Evolutionary conservation across 2,797 vertebrate species (phyloP).

Genomic region (Enoplosus armatus): DNA sequence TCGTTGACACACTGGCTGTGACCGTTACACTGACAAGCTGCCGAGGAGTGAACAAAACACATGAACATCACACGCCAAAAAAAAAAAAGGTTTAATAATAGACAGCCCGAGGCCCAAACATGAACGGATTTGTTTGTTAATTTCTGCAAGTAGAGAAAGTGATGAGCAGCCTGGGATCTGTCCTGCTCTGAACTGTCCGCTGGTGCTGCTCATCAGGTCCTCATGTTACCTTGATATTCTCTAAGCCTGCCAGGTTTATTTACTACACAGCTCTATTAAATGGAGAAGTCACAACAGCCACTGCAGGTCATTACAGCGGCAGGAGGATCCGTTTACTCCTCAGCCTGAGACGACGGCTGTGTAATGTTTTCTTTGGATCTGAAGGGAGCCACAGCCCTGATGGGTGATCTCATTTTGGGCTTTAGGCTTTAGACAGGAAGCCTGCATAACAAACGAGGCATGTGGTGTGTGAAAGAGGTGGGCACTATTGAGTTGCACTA

Average conservation of each 20-base stretch:
- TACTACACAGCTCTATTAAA: not conserved
- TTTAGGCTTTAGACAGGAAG: not conserved
- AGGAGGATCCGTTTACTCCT: not conserved
- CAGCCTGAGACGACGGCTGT: not conserved
- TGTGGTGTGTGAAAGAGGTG: not conserved
- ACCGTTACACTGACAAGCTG: slow-evolving; percentile 98
- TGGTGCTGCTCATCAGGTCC: not conserved
- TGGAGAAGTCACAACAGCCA: not conserved
- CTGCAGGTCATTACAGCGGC: not conserved
- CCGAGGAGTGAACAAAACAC: not conserved
- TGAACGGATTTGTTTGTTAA: not conserved
- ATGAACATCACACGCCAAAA: not conserved
- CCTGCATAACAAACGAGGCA: not conserved
- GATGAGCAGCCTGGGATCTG: not conserved
- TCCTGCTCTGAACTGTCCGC: not conserved
- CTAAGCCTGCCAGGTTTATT: not conserved
- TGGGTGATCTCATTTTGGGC: not conserved
- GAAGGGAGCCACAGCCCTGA: not conserved
- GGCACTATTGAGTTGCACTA: not conserved
- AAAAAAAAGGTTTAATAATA: not conserved
- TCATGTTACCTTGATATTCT: not conserved
- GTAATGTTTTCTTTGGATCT: not conserved
- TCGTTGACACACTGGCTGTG: slow-evolving; percentile 97
- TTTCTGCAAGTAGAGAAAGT: slow-evolving; percentile 8
- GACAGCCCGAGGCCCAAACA: slow-evolving; percentile 24